phyloP scores from a whole-genome alignment of 2,888 invertebrate genomes.

The Lordiphosa andalusiaca region DNA sequence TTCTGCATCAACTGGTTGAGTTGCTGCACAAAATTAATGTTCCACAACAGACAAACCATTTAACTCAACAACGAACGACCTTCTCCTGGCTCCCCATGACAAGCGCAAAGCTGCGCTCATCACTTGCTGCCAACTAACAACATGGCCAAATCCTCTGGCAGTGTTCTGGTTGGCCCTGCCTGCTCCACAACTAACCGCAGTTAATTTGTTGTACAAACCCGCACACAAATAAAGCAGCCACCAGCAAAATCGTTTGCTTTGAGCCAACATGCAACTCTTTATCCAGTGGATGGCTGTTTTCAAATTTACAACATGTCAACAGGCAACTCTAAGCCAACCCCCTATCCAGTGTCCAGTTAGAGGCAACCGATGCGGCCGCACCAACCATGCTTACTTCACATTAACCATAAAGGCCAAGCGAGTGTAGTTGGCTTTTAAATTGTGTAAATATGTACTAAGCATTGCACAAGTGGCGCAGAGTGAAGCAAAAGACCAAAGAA shows the following conservation, averaged over 20 bases:
- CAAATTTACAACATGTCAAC: slow-evolving; percentile 70
- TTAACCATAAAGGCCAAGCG: slow-evolving; percentile 49
- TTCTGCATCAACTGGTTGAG: slow-evolving; percentile 28
- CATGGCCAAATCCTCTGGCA: slow-evolving; percentile 27
- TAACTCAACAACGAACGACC: slow-evolving; percentile 44
- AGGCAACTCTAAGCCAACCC: slow-evolving; percentile 14
- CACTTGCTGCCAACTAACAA: slow-evolving; percentile 56
- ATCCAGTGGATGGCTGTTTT: slow-evolving; percentile 60
- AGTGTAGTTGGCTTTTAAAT: slow-evolving; percentile 43
- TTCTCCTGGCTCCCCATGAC: slow-evolving; percentile 15
- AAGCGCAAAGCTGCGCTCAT: slow-evolving; percentile 59
- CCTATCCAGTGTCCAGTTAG: slow-evolving; percentile 17
- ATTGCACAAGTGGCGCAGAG: slow-evolving; percentile 22
- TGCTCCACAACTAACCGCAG: slow-evolving; percentile 50
- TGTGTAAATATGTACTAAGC: slow-evolving; percentile 35
- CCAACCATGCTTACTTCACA: slow-evolving; percentile 24
- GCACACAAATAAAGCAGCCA: slow-evolving; percentile 65
- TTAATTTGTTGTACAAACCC: slow-evolving; percentile 69
- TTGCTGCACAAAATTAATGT: slow-evolving; percentile 58
- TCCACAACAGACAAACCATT: slow-evolving; percentile 71
- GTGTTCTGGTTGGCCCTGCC: not conserved
- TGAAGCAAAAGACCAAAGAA: slow-evolving; percentile 1
- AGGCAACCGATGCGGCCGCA: slow-evolving; percentile 4
- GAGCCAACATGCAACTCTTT: slow-evolving; percentile 67
- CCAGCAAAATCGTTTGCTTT: slow-evolving; percentile 65